These are phyloP conservation scores for Pipistrellus pygmaeus DNA, from an alignment of 2,797 vertebrate genomes.

Conservation along the genomic window DNA sequence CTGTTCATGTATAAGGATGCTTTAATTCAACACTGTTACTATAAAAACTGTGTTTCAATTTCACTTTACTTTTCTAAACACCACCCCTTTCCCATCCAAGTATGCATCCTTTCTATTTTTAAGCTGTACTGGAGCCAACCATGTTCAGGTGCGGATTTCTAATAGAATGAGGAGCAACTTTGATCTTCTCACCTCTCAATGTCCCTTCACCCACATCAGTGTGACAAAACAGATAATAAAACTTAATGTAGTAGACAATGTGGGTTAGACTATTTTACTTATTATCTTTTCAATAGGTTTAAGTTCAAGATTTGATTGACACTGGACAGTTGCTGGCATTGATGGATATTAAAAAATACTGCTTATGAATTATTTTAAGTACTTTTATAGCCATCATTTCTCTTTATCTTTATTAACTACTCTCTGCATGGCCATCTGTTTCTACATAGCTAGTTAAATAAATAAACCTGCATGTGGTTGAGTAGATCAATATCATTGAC, in stretches of 20 bases:
- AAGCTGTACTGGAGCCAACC: not conserved
- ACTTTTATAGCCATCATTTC: conserved; percentile 56
- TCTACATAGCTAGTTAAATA: conserved; percentile 50
- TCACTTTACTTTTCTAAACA: not conserved
- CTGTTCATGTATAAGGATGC: not conserved
- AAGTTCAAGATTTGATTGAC: conserved; percentile 48
- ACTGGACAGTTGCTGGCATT: not conserved
- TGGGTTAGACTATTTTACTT: not conserved
- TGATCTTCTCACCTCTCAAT: not conserved
- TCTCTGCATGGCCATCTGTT: not conserved
- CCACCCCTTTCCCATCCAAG: not conserved
- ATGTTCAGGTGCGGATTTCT: not conserved
- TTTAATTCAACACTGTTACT: not conserved
- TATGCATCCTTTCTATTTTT: not conserved
- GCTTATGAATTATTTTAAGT: conserved; percentile 51
- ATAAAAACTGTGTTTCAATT: conserved; percentile 30
- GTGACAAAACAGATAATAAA: conserved; percentile 44
- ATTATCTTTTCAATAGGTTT: conserved; percentile 55
- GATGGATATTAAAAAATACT: not conserved
- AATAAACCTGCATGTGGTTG: conserved; percentile 31
- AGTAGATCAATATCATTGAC: conserved; percentile 68
- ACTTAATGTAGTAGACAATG: conserved; percentile 5
- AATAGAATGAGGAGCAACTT: not conserved
- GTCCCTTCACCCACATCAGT: not conserved
- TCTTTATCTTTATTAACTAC: conserved; percentile 34